Percentiles rank a stretch among this genome's conserved stretches.
Evolutionary conservation across 2,888 invertebrate species (phyloP).

Genomic region (Aleiodes leptofemur): DNA sequence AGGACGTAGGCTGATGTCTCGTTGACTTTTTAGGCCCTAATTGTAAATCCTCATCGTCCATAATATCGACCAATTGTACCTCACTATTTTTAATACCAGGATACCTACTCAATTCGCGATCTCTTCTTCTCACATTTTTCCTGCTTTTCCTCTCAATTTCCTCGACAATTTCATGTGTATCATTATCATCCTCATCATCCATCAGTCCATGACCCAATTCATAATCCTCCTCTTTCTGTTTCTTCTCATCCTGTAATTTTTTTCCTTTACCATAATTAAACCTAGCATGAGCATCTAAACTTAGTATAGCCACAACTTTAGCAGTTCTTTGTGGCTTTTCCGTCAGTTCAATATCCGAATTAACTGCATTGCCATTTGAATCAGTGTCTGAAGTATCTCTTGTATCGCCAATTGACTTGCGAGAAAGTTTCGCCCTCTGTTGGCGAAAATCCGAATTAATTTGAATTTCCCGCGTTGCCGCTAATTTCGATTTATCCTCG

Average conservation of each 20-base stretch:
- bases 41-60: slow-evolving; percentile 58
- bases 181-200: slow-evolving; percentile 61
- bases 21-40: slow-evolving; percentile 59
- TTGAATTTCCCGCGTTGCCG: background rate
- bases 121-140: slow-evolving; percentile 36
- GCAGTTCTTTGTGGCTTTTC: slow-evolving; percentile 72
- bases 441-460: background rate
- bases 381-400: slow-evolving; percentile 52
- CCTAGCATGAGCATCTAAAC: slow-evolving; percentile 63
- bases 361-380: slow-evolving; percentile 60
- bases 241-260: slow-evolving; percentile 45
- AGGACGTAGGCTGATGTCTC: slow-evolving; percentile 45
- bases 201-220: slow-evolving; percentile 18
- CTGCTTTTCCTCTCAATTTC: slow-evolving; percentile 4
- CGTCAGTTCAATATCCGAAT: slow-evolving; percentile 47
- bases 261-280: slow-evolving; percentile 49
- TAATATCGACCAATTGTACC: slow-evolving; percentile 53
- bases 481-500: slow-evolving; percentile 26
- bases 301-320: slow-evolving; percentile 70
- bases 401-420: background rate
- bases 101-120: slow-evolving; percentile 24
- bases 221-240: slow-evolving; percentile 26
- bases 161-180: slow-evolving; percentile 54
- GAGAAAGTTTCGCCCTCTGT: background rate
- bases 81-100: slow-evolving; percentile 53